Evolutionary conservation across 2,888 invertebrate species (phyloP).

Genomic region (Cyaniris semiargus): DNA sequence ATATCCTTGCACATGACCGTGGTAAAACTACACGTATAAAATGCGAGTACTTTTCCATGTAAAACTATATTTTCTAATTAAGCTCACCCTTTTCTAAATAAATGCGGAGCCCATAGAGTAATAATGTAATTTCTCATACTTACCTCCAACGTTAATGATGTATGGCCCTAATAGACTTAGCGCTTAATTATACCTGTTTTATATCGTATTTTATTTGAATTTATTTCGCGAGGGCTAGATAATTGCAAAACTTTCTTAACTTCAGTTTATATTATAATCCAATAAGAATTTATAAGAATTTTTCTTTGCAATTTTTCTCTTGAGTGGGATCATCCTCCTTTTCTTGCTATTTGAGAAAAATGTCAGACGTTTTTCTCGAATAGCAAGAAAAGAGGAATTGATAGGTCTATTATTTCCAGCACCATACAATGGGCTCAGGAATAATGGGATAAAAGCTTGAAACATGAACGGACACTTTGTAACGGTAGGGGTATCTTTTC

Average conservation of each 20-base stretch:
- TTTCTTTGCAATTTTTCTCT: background rate
- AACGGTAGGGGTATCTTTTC: background rate
- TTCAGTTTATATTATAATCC: too few species aligned
- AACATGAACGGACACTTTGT: background rate
- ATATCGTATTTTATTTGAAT: background rate
- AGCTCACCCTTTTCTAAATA: conserved; percentile 9
- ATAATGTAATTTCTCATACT: background rate
- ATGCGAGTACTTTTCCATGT: background rate
- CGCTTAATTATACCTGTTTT: background rate
- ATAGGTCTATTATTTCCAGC: background rate
- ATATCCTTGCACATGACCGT: conserved; percentile 3
- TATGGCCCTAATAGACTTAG: background rate
- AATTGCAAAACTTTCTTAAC: background rate
- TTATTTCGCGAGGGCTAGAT: background rate
- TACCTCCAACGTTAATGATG: conserved; percentile 4
- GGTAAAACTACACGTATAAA: background rate
- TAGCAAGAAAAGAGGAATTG: too few species aligned
- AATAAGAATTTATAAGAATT: background rate
- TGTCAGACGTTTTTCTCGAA: too few species aligned
- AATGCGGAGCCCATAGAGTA: background rate
- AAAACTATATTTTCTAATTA: conserved; percentile 15
- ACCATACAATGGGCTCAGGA: background rate
- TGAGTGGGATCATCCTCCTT: background rate
- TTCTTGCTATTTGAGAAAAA: background rate
- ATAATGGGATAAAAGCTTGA: background rate